These are phyloP conservation scores for Ceraclea dissimilis DNA, from an alignment of 2,888 invertebrate species.

Conservation along the genomic window DNA sequence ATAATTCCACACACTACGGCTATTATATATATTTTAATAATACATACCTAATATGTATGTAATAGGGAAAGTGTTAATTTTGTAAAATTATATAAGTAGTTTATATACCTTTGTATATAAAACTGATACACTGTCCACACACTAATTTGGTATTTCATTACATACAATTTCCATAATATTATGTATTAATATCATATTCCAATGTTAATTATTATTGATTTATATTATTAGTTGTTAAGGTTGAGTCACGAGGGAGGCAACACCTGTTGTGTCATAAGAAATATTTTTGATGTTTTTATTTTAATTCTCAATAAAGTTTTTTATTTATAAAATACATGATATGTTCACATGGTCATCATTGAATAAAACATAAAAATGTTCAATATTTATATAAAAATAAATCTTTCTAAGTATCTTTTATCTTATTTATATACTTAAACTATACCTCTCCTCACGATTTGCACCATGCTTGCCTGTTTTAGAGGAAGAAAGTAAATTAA, in stretches of 20 bases:
- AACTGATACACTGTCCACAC: neutral
- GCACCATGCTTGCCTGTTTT: no score
- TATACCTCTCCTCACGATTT: no score
- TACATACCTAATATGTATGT: neutral
- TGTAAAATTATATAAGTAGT: neutral
- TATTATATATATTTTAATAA: neutral
- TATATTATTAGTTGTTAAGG: neutral
- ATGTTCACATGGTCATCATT: neutral
- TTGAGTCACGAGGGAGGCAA: neutral
- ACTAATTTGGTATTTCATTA: neutral
- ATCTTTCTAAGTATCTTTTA: neutral
- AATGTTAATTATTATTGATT: neutral
- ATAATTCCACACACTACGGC: neutral
- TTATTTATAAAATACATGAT: neutral
- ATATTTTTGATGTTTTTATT: neutral
- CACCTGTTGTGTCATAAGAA: constrained; percentile 7
- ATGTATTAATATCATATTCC: neutral
- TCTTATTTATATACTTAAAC: no score
- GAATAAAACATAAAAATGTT: neutral
- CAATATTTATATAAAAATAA: constrained; percentile 1
- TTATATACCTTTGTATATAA: neutral
- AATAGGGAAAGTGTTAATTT: neutral
- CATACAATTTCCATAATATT: neutral
- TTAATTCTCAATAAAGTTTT: neutral
- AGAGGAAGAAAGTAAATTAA: no score